Percentiles rank a stretch among this genome's conserved stretches.
Evolutionary conservation across 2,113 vertebrate species (phyloP).

Genomic region (Syngnathoides biaculeatus): DNA sequence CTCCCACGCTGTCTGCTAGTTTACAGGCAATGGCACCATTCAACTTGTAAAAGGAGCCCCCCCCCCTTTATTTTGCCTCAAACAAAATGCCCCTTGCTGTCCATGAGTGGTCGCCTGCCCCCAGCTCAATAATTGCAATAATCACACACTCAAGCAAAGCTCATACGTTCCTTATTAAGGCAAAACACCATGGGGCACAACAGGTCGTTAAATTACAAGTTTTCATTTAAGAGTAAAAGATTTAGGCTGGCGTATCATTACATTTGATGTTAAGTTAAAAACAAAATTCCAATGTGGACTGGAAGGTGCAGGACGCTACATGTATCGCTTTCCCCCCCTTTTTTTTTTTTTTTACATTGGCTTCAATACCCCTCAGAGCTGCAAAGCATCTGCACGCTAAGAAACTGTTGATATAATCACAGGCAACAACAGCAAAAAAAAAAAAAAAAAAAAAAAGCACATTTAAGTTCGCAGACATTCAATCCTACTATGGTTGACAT

Average conservation of each 20-base stretch:
- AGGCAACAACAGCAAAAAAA: neutral
- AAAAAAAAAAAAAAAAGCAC: neutral
- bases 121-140: slow-evolving; percentile 66
- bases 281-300: neutral
- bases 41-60: slow-evolving; percentile 48
- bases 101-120: slow-evolving; percentile 28
- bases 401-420: neutral
- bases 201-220: neutral
- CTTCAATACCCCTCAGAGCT: neutral
- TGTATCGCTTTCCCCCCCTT: neutral
- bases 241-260: neutral
- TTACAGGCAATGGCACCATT: slow-evolving; percentile 56
- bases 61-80: neutral
- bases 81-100: slow-evolving; percentile 29
- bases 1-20: slow-evolving; percentile 39
- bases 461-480: neutral
- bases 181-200: slow-evolving; percentile 8
- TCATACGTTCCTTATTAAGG: slow-evolving; percentile 69
- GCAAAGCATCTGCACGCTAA: neutral
- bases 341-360: too few species aligned
- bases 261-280: neutral
- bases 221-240: neutral
- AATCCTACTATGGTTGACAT: neutral
- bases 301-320: neutral
- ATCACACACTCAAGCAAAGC: slow-evolving; percentile 61